phyloP scores from a whole-genome alignment of 2,797 vertebrate genomes.

The Luscinia megarhynchos region DNA sequence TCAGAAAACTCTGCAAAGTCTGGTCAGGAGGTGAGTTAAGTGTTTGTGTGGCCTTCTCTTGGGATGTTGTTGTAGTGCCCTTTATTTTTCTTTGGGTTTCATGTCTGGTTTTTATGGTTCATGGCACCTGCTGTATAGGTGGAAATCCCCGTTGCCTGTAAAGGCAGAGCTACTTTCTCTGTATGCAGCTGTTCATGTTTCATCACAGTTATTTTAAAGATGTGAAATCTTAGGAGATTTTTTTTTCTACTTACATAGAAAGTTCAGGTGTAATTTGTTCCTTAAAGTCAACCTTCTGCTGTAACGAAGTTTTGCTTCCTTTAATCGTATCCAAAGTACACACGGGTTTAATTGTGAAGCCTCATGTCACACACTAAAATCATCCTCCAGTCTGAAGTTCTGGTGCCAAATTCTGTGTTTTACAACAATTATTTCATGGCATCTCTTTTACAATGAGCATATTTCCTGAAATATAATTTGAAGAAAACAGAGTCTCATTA shows the following conservation, averaged over 20 bases:
- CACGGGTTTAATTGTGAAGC: neutral
- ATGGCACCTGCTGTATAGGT: neutral
- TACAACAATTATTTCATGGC: neutral
- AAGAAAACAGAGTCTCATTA: neutral
- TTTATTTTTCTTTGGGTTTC: neutral
- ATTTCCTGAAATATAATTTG: neutral
- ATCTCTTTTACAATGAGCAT: neutral
- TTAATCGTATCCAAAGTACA: neutral
- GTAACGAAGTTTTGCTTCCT: neutral
- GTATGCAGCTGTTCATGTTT: neutral
- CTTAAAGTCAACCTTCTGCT: neutral
- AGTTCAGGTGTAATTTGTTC: neutral
- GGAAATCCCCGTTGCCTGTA: neutral
- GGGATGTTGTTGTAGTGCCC: neutral
- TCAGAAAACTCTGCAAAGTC: conserved; percentile 95
- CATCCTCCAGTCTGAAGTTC: neutral
- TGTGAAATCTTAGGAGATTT: neutral
- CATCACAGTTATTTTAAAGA: neutral
- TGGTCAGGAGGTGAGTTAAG: conserved; percentile 92
- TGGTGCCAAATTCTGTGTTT: neutral
- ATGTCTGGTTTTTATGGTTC: neutral
- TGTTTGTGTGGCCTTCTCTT: neutral
- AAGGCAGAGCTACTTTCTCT: neutral
- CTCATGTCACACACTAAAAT: neutral
- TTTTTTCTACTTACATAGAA: neutral